Evolutionary conservation across 1,140 invertebrate species (phyloP), one percentile per base, ranked within the genome.

Genomic region (Lordiphosa stackelbergi): DNA sequence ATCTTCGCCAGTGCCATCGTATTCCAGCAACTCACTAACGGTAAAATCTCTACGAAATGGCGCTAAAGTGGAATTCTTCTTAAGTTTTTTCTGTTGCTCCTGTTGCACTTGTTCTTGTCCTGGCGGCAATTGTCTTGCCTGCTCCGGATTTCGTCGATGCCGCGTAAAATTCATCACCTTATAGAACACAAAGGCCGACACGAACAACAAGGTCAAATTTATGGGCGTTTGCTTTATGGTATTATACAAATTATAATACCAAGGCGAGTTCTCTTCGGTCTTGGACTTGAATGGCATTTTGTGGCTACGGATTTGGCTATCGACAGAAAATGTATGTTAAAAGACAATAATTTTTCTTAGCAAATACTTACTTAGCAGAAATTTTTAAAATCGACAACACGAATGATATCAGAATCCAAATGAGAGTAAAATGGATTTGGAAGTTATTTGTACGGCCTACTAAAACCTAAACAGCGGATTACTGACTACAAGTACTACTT

Each of bases 141-240:
- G 34, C n/a, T 35, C 9, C 12, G 41, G 48, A 12, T 35, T 49
- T 0, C 22, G 48, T 3, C 54, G 51, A 10, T 28, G 40, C 8
- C 51, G 74, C 8, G 53, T 45, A 19, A 69, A 43, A 10, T 12
- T 57, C 7, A 54, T 52, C 3, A 79, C 43, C 55, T 79, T 73
- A 49, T 58, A 70, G 16, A 70, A 79, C 0, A 79, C 58, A 6
- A 70, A 45, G 0, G 66, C 45, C n/a, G 74, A 79, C 3, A 78
- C 45, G 10, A 79, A 7, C 11, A 73, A 6, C 2, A 70, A 35
- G 2, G 60, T 47, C 0, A 73, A 4, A 41, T 78, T 65, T 5
- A 49, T 37, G 6, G 69, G 56, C 3, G 53, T 41, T 28, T 78
- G 34, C 24, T 42, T 66, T 3, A 78, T 53, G 9, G 43, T 40